A percentile compares a stretch with the other conserved stretches of the same genome.
These are phyloP conservation scores for Charanyca ferruginea DNA, from an alignment of 2,888 invertebrate genomes.

Conservation along the genomic window DNA sequence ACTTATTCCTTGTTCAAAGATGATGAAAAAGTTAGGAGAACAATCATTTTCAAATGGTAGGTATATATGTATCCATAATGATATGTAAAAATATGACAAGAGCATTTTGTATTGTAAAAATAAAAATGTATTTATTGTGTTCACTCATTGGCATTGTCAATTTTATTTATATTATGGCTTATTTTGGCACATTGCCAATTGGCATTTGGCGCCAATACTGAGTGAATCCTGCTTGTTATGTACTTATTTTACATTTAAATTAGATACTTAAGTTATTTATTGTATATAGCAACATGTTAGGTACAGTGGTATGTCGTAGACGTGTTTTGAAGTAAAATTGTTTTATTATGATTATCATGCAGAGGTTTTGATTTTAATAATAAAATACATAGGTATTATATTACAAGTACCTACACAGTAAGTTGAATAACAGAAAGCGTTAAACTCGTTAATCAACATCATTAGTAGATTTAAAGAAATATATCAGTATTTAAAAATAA, in stretches of 20 bases:
- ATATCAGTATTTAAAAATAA: no score
- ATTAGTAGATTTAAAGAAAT: no score
- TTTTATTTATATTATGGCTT: slow-evolving; percentile 18
- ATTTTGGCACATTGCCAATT: slow-evolving; percentile 39
- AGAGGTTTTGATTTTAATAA: slow-evolving; percentile 26
- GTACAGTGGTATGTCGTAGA: slow-evolving; percentile 32
- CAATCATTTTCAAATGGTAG: no score
- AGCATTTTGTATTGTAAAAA: background rate
- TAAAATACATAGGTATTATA: background rate
- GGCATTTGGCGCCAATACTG: slow-evolving; percentile 42
- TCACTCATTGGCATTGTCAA: slow-evolving; percentile 17
- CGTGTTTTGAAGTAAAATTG: slow-evolving; percentile 45
- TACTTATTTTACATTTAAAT: slow-evolving; percentile 56
- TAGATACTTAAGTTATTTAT: slow-evolving; percentile 54
- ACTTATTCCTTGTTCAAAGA: no score
- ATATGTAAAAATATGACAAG: slow-evolving; percentile 6
- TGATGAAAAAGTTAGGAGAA: no score
- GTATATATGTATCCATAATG: background rate
- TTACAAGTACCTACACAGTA: no score
- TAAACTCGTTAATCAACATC: no score
- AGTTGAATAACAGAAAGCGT: no score
- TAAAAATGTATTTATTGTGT: slow-evolving; percentile 3
- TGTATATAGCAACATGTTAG: slow-evolving; percentile 13
- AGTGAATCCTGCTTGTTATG: slow-evolving; percentile 39
- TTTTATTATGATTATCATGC: slow-evolving; percentile 48